Evolutionary conservation across 2,113 vertebrate genomes (phyloP).

Genomic region (Oncorhynchus gorbuscha): DNA sequence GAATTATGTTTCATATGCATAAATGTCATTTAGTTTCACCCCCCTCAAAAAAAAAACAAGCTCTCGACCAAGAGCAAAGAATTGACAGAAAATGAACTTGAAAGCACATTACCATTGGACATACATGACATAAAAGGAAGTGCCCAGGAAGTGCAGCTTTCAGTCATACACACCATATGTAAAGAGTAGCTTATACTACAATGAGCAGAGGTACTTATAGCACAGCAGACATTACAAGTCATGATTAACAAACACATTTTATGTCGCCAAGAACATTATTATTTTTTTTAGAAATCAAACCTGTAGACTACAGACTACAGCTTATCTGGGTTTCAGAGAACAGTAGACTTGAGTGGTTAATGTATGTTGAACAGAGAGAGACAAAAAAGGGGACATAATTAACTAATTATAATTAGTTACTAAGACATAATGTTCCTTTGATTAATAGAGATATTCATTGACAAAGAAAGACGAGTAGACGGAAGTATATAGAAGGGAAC

Average conservation of each 20-base stretch:
- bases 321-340: background rate
- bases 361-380: slow-evolving; percentile 13
- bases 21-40: background rate
- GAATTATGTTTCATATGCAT: slow-evolving; percentile 8
- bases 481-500: slow-evolving; percentile 24
- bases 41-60: background rate
- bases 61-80: background rate
- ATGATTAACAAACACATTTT: background rate
- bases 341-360: background rate
- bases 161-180: slow-evolving; percentile 39
- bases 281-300: slow-evolving; percentile 26
- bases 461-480: slow-evolving; percentile 36
- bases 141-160: slow-evolving; percentile 61
- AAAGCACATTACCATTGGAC: slow-evolving; percentile 36
- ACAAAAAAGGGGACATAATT: background rate
- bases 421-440: background rate
- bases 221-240: slow-evolving; percentile 13
- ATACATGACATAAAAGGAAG: slow-evolving; percentile 34
- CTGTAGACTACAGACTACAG: slow-evolving; percentile 44
- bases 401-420: background rate
- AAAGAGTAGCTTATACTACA: slow-evolving; percentile 53
- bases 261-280: slow-evolving; percentile 6
- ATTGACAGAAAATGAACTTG: background rate
- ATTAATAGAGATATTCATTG: slow-evolving; percentile 5
- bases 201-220: slow-evolving; percentile 49